phyloP scores from a whole-genome alignment of 1,140 invertebrate species.

The Drosophila nigromelanica region DNA sequence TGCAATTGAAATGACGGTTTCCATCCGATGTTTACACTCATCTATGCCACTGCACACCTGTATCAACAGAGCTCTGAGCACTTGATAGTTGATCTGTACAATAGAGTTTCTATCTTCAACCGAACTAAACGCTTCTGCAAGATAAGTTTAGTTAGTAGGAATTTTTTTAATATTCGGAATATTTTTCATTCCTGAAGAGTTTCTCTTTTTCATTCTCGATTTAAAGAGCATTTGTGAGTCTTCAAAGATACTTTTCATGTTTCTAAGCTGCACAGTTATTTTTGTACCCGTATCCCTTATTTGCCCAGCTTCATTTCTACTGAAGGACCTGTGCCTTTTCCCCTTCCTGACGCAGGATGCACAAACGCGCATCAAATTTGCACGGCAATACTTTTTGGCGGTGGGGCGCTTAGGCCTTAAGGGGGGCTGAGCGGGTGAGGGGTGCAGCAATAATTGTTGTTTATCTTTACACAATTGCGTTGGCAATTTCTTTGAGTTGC shows the following conservation, averaged over 20 bases:
- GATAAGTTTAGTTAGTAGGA: too few relatives aligned
- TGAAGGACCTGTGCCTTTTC: conserved; percentile 32
- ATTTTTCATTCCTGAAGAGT: too few relatives aligned
- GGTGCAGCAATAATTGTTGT: conserved; percentile 78
- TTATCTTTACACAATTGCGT: conserved; percentile 82
- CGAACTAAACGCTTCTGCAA: too few relatives aligned
- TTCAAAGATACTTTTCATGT: not conserved
- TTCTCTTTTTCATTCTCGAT: too few relatives aligned
- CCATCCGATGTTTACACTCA: conserved; percentile 1
- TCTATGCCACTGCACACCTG: not conserved
- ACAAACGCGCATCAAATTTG: too few relatives aligned
- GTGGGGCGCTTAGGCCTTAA: not conserved
- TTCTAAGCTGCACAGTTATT: not conserved
- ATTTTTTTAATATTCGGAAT: too few relatives aligned
- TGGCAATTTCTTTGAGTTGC: conserved; percentile 75
- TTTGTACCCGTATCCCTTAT: conserved; percentile 30
- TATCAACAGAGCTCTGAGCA: not conserved
- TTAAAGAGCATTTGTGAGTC: conserved; percentile 27
- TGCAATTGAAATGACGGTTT: conserved; percentile 27
- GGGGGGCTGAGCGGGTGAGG: conserved; percentile 3
- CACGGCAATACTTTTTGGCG: conserved; percentile 55
- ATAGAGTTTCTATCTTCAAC: too few relatives aligned
- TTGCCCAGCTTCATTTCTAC: conserved; percentile 53
- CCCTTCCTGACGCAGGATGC: not conserved
- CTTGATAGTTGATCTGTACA: too few relatives aligned